A percentile compares a stretch with the other conserved stretches of the same genome.
Conservation (phyloP, 53 echinoderm and acorn worm species). For the Paracentrotus lividus region DNA sequence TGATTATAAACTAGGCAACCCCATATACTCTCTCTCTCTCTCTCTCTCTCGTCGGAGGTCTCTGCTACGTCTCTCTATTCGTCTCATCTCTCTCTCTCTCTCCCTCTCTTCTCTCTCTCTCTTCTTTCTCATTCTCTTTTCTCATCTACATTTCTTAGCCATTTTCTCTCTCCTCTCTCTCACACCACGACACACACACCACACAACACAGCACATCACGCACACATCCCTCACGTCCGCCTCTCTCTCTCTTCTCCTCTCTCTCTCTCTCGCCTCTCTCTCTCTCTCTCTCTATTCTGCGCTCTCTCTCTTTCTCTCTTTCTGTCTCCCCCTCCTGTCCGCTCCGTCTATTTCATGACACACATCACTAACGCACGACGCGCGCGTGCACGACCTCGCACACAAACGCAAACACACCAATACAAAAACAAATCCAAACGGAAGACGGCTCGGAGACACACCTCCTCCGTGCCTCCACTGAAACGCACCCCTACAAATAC, state of each 20-base stretch:
- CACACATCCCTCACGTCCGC: not conserved
- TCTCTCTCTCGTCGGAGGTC: not conserved
- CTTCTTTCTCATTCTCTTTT: not conserved
- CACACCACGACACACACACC: not conserved
- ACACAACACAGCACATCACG: too few relatives aligned
- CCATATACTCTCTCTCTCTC: too few relatives aligned
- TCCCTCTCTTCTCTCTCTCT: not conserved
- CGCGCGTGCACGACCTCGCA: too few relatives aligned
- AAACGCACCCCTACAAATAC: too few relatives aligned
- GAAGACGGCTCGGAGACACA: not conserved
- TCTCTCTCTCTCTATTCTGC: too few relatives aligned
- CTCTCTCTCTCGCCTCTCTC: not conserved
- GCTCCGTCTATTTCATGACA: not conserved
- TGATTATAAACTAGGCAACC: too few relatives aligned
- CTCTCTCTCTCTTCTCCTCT: not conserved
- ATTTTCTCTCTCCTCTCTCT: not conserved
- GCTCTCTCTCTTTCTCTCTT: not conserved
- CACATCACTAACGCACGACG: too few relatives aligned
- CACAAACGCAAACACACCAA: too few relatives aligned
- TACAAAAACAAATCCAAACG: too few relatives aligned
- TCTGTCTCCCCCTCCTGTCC: too few relatives aligned
- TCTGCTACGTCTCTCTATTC: not conserved
- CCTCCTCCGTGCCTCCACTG: slow-evolving; percentile 14
- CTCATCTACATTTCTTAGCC: not conserved
- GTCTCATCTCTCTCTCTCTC: not conserved